A percentile compares a stretch with the other conserved stretches of the same genome.
Conservation (phyloP, 2,113 vertebrate species). For the Cryptomyrus ogoouensis region DNA sequence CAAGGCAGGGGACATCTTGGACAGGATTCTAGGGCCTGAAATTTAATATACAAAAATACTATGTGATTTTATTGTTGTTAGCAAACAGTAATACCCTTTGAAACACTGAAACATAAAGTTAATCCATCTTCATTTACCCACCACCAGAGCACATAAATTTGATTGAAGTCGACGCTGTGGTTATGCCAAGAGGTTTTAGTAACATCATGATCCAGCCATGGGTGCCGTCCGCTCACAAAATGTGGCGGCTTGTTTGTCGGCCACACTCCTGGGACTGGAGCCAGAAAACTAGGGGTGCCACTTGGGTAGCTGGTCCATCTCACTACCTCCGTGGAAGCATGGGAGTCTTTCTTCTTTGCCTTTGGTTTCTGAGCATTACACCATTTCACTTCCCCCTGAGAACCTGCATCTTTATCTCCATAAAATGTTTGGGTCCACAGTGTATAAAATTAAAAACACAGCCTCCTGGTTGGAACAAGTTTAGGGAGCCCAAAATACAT, state of each 20-base stretch:
- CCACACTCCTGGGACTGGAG: neutral
- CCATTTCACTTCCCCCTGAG: neutral
- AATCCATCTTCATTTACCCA: neutral
- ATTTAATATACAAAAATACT: conserved; percentile 1
- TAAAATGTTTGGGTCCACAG: neutral
- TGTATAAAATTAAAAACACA: conserved; percentile 4
- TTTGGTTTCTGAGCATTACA: neutral
- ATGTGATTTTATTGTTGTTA: neutral
- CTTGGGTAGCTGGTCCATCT: neutral
- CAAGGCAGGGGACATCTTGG: neutral
- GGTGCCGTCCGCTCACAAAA: neutral
- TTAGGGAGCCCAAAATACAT: neutral
- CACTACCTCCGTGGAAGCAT: neutral
- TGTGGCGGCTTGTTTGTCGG: neutral
- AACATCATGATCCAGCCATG: neutral
- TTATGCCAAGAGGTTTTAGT: neutral
- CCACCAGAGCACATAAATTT: neutral
- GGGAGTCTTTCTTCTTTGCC: neutral
- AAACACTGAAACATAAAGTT: neutral
- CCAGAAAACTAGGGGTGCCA: neutral
- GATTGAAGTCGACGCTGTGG: neutral
- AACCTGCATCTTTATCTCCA: neutral
- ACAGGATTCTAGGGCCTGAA: neutral
- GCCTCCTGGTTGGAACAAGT: neutral
- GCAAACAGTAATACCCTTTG: neutral